Base-by-base conservation (phyloP, 1,140 invertebrate genomes). In the Lepidurus packardi region DNA sequence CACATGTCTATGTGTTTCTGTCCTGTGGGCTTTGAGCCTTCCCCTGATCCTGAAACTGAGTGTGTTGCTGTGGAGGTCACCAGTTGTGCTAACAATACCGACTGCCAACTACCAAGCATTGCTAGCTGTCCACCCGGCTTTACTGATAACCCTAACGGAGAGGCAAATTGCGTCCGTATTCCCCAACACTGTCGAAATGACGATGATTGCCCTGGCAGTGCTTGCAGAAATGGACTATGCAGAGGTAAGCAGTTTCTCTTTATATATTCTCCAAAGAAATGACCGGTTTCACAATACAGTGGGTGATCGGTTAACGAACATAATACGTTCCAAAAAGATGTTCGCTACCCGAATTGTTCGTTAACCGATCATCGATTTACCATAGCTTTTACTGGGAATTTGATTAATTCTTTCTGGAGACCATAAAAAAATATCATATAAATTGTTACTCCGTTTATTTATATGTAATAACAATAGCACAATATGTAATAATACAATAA, bases 141-240 rank as follows among this genome's bases (percentile, higher is more conserved):
- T 83, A 87, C 90, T 82, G 89, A 89, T 0, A 87, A 89, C 73
- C 86, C 89, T 9, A 83, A 82, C 42, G 80, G 87, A 5, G 87
- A 89, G 79, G 88, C 90, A 77, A 91, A 91, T 1, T 97, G 94
- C 83, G 88, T 92, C 7, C 89, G 94, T 80, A 86, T 87, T 44
- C 85, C 89, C 3, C 87, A 88, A 45, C 84, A 85, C 34, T 97
- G 94, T 83, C 81, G 81, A 1, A 87, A 85, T n/a, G 93, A 95
- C 84, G 81, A 87, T 8, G 93, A 96, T 78, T 97, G 94, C 82
- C 87, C 88, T 24, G 90, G 90, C 77, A 90, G 91, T 79, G 86
- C 93, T 73, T 97, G 94, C 83, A 88, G 91, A 10, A 91, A 92
- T 82, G 91, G 91, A 43, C 91, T 95, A 83, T 97, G 95, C 82